Evolutionary conservation across 1,140 invertebrate genomes (phyloP).

Genomic region (Calephelis virginiensis): DNA sequence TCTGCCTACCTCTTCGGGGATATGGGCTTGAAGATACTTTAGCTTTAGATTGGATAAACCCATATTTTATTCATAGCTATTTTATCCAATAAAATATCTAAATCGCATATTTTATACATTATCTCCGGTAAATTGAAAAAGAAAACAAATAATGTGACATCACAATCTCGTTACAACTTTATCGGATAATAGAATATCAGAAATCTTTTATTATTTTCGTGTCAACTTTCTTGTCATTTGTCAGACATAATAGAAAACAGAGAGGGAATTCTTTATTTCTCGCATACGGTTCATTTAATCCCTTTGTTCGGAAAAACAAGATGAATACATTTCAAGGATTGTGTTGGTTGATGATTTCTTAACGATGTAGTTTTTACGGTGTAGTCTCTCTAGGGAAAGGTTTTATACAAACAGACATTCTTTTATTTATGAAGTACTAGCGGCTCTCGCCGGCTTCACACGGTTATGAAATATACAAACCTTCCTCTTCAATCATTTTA

Average conservation of each 20-base stretch:
- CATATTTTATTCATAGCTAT: no score
- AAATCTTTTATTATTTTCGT: slow-evolving; percentile 10
- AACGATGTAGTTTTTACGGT: background rate
- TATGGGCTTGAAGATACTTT: no score
- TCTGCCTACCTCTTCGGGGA: no score
- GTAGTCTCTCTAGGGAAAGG: no score
- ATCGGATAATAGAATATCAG: slow-evolving; percentile 11
- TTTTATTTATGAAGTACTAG: no score
- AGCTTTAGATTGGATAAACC: no score
- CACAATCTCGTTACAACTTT: slow-evolving; percentile 2
- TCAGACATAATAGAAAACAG: slow-evolving; percentile 6
- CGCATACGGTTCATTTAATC: slow-evolving; percentile 3
- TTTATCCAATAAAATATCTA: no score
- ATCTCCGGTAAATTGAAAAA: slow-evolving; percentile 9
- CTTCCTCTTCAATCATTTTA: no score
- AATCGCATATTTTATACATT: background rate
- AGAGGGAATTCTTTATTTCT: slow-evolving; percentile 10
- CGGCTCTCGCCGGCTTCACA: no score
- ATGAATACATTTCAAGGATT: slow-evolving; percentile 1
- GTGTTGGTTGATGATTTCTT: background rate
- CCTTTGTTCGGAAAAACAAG: background rate
- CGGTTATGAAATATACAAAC: no score
- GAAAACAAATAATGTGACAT: background rate
- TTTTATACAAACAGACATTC: background rate
- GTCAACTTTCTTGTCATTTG: slow-evolving; percentile 10